A percentile compares a stretch with the other conserved stretches of the same genome.
These are phyloP conservation scores for Nymphicus hollandicus DNA, from an alignment of 2,113 vertebrate genomes.

Conservation along the genomic window DNA sequence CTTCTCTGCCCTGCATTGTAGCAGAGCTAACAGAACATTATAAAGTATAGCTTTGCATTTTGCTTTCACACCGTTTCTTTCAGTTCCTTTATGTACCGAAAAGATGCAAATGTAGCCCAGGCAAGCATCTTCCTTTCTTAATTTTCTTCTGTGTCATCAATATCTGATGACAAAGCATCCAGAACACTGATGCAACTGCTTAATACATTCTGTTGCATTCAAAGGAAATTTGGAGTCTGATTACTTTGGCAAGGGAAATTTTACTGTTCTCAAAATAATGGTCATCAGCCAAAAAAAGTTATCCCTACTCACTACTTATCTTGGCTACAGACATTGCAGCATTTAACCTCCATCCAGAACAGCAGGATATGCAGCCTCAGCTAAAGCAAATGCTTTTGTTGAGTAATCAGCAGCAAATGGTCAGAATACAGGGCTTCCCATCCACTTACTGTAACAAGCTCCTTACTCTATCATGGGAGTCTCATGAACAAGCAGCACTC, in stretches of 20 bases:
- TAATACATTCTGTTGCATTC: background rate
- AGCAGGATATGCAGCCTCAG: constrained; percentile 1
- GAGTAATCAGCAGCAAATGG: constrained; percentile 19
- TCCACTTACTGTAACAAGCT: background rate
- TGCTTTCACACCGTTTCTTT: background rate
- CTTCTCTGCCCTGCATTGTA: background rate
- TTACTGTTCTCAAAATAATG: constrained; percentile 25
- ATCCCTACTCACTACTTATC: constrained; percentile 47
- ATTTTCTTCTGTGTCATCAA: background rate
- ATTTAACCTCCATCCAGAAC: constrained; percentile 16
- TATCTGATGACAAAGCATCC: constrained; percentile 1
- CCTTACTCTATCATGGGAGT: background rate
- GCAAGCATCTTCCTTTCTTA: background rate
- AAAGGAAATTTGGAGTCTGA: background rate
- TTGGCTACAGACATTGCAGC: constrained; percentile 23
- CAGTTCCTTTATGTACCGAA: background rate
- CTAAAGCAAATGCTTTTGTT: constrained; percentile 24
- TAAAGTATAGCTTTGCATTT: background rate
- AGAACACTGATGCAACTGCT: background rate
- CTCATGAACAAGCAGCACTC: background rate
- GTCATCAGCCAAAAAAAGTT: background rate
- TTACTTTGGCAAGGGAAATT: constrained; percentile 26
- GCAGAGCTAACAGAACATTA: background rate
- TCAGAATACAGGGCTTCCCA: background rate
- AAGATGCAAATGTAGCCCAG: background rate